phyloP scores from a whole-genome alignment of 2,888 invertebrate species.

The Clitarchus hookeri region DNA sequence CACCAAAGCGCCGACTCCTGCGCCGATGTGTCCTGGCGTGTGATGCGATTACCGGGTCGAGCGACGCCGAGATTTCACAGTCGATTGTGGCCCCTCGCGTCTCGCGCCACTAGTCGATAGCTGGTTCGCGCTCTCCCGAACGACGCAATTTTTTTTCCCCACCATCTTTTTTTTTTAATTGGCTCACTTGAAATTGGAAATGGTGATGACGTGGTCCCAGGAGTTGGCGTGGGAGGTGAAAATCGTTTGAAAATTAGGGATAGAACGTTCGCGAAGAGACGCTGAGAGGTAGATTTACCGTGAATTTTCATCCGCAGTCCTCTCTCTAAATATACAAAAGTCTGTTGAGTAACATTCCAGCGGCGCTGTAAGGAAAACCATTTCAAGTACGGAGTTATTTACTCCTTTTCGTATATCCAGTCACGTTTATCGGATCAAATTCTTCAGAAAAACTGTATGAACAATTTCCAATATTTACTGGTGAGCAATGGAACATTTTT shows the following conservation, averaged over 20 bases:
- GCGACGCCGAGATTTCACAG: conserved; percentile 9
- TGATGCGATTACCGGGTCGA: neutral
- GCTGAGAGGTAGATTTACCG: neutral
- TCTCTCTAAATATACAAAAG: neutral
- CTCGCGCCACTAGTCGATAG: neutral
- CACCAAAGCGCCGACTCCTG: neutral
- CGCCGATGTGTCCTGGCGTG: neutral
- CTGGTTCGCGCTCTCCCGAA: neutral
- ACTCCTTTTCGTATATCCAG: no score
- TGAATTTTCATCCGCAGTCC: neutral
- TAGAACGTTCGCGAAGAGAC: neutral
- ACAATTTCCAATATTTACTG: no score
- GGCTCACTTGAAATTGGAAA: conserved; percentile 10
- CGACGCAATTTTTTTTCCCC: neutral
- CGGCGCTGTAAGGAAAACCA: neutral
- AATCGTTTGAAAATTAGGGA: neutral
- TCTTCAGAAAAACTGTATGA: no score
- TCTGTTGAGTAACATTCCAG: neutral
- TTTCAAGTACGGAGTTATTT: no score
- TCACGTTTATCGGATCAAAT: no score
- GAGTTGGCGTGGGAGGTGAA: neutral
- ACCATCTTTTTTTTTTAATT: neutral
- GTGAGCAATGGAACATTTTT: no score
- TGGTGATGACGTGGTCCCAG: neutral
- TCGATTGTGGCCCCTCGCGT: neutral